Conservation (phyloP, 1,140 invertebrate species). For the Drosophila arawakana region DNA sequence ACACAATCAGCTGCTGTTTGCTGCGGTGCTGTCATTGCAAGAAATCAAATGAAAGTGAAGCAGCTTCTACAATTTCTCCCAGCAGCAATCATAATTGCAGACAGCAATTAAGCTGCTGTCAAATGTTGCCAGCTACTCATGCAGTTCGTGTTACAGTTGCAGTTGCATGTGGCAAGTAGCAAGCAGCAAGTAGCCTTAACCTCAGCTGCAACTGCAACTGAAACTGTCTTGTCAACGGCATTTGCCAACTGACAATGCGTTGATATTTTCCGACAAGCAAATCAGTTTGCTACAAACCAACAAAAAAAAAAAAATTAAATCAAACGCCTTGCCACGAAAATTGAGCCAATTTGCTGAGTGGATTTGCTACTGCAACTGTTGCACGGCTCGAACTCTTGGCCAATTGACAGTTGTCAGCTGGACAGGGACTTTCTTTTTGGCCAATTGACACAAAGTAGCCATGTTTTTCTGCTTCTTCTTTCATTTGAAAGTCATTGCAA, state of each 20-base stretch:
- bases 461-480: slow-evolving; percentile 5
- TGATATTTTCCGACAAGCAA: slow-evolving; percentile 82
- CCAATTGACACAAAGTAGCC: slow-evolving; percentile 64
- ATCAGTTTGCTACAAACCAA: slow-evolving; percentile 53
- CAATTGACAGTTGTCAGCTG: slow-evolving; percentile 12
- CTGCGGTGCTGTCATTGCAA: slow-evolving; percentile 46
- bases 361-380: slow-evolving; percentile 20
- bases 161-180: slow-evolving; percentile 53
- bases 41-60: slow-evolving; percentile 72
- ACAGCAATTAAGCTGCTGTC: slow-evolving; percentile 80
- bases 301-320: slow-evolving; percentile 24
- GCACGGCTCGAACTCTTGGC: slow-evolving; percentile 9
- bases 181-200: slow-evolving; percentile 19
- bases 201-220: not conserved
- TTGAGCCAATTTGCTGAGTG: slow-evolving; percentile 68
- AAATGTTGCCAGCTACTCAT: slow-evolving; percentile 74
- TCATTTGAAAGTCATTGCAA: slow-evolving; percentile 42
- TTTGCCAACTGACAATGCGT: slow-evolving; percentile 74
- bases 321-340: slow-evolving; percentile 52
- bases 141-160: slow-evolving; percentile 76
- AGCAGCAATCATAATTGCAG: slow-evolving; percentile 75
- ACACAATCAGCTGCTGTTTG: slow-evolving; percentile 27
- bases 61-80: slow-evolving; percentile 55
- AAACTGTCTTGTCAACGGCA: slow-evolving; percentile 66
- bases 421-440: slow-evolving; percentile 56